Evolutionary conservation across 2,797 vertebrate species (phyloP).

Genomic region (Hybognathus amarus): DNA sequence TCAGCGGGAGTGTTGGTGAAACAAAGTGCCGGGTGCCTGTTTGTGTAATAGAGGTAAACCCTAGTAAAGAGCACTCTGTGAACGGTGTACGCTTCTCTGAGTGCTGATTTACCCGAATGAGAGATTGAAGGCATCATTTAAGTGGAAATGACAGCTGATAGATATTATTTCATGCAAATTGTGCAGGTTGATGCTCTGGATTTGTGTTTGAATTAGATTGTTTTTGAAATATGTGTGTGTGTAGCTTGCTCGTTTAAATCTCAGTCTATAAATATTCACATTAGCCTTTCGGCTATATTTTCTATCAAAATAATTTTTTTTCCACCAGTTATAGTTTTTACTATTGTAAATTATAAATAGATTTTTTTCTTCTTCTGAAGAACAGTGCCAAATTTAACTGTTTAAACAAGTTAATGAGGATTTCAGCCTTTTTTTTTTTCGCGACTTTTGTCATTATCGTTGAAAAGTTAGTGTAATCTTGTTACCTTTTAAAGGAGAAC

Average conservation of each 20-base stretch:
- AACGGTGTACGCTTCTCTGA: conserved; percentile 24
- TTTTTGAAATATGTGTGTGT: background rate
- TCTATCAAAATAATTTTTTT: background rate
- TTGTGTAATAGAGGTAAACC: conserved; percentile 60
- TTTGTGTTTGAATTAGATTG: conserved; percentile 10
- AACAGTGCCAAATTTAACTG: background rate
- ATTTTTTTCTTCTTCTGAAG: background rate
- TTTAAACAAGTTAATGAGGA: background rate
- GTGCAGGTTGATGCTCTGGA: conserved; percentile 14
- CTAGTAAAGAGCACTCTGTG: conserved; percentile 52
- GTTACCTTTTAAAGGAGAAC: no score
- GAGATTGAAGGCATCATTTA: conserved; percentile 11
- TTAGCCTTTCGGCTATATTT: background rate
- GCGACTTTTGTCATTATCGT: background rate
- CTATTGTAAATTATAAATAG: background rate
- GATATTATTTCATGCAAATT: conserved; percentile 55
- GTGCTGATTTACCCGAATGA: conserved; percentile 38
- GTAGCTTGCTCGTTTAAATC: background rate
- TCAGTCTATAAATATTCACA: background rate
- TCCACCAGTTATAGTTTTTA: background rate
- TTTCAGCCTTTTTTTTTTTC: background rate
- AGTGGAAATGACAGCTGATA: conserved; percentile 30
- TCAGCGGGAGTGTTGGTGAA: conserved; percentile 55
- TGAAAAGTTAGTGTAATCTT: background rate
- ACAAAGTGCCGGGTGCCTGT: conserved; percentile 52